Percentiles rank a stretch among this genome's conserved stretches.
These are phyloP conservation scores for Mustelus asterias DNA, from an alignment of 2,113 vertebrate genomes.

Conservation along the genomic window DNA sequence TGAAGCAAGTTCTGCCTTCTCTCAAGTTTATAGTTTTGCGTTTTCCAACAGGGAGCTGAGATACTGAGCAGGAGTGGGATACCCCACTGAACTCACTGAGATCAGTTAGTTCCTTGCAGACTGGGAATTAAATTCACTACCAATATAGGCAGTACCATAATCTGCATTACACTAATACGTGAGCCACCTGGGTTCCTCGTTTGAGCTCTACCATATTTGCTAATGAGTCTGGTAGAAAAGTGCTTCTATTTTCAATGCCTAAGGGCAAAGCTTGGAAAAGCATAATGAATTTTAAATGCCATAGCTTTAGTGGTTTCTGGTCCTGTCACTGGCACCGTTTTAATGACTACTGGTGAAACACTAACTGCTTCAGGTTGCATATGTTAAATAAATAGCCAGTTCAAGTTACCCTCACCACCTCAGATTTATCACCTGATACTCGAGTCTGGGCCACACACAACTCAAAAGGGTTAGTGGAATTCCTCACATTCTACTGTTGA, in stretches of 20 bases:
- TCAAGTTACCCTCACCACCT: slow-evolving; percentile 54
- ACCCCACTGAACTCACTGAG: not conserved
- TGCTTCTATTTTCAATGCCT: not conserved
- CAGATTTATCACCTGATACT: slow-evolving; percentile 49
- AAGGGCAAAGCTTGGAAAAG: not conserved
- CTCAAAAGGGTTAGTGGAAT: not conserved
- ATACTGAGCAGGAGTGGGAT: not conserved
- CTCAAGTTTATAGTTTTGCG: not conserved
- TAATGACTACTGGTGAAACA: slow-evolving; percentile 54
- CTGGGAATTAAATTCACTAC: not conserved
- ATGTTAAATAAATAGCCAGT: slow-evolving; percentile 59
- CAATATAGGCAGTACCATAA: not conserved
- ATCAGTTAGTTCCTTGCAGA: not conserved
- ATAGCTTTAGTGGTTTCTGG: not conserved
- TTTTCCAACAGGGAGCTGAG: not conserved
- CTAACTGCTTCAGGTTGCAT: slow-evolving; percentile 49
- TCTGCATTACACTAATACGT: not conserved
- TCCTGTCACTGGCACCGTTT: slow-evolving; percentile 42
- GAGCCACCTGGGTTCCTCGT: not conserved
- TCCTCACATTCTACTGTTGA: not conserved
- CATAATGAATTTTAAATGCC: slow-evolving; percentile 10
- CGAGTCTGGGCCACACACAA: slow-evolving; percentile 41
- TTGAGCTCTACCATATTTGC: not conserved
- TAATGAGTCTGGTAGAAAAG: not conserved
- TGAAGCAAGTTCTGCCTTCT: not conserved